Conservation (phyloP, 2,888 invertebrate genomes). For the Chorisops tibialis region DNA sequence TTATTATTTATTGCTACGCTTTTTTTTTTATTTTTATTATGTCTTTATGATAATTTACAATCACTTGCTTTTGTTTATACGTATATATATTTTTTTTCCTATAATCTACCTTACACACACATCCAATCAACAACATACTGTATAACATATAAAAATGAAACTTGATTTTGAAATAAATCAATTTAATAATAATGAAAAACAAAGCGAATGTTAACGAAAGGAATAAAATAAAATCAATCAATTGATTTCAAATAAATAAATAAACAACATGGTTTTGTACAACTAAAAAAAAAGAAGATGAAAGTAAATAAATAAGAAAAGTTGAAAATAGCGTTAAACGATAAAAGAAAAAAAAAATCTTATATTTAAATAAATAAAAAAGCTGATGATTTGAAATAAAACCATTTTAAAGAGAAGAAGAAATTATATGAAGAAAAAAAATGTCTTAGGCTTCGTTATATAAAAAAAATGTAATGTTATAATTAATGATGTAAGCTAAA, state of each 20-base stretch:
- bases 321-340: not conserved
- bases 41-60: not conserved
- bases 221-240: slow-evolving; percentile 28
- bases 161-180: not conserved
- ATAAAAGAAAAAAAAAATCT: slow-evolving; percentile 33
- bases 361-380: slow-evolving; percentile 15
- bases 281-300: slow-evolving; percentile 28
- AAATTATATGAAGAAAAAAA: not conserved
- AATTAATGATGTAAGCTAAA: slow-evolving; percentile 35
- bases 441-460: slow-evolving; percentile 36
- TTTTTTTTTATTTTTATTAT: not conserved
- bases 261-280: slow-evolving; percentile 31
- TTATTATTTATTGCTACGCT: not conserved
- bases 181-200: not conserved
- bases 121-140: not conserved
- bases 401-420: slow-evolving; percentile 7
- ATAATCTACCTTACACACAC: not conserved
- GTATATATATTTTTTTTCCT: not conserved
- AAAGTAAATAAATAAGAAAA: slow-evolving; percentile 29
- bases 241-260: slow-evolving; percentile 35
- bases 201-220: not conserved
- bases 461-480: slow-evolving; percentile 34
- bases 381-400: slow-evolving; percentile 4
- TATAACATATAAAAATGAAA: not conserved
- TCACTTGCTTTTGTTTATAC: not conserved